Evolutionary conservation across 2,888 invertebrate genomes (phyloP), one percentile per base, ranked within the genome.

Genomic region (Chrysolina americana): DNA sequence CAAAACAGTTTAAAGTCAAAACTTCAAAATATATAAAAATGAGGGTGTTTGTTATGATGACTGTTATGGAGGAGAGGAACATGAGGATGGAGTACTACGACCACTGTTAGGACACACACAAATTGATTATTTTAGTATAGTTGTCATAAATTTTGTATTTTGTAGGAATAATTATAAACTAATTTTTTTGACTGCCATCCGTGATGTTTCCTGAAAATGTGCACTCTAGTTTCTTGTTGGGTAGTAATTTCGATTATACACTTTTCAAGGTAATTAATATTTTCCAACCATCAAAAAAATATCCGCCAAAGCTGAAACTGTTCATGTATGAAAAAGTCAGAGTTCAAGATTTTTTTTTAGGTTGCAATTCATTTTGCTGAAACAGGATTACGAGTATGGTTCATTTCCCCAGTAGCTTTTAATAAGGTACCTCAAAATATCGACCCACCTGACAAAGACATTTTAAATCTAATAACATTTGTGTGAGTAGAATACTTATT

Each of bases 381-480:
- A 78, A 75, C 77, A 66, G 88, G 88, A 11, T 75, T 81, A 56
- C 81, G 78, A 28, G 85, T 87, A 13, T 85, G 87, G 85, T 85
- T 86, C 76, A 85, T 88, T 56, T 86, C 87, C 5, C 81, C 85
- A n/a, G 75, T 81, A 69, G 81, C 82, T 11, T 80, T 87, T 64
- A 81, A 83, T 21, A 81, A 81, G 56, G 77, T 87, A 23, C 88
- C 88, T 48, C 79, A 82, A 66, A 81, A 84, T 65, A 79, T 85
- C 23, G 77, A 79, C 56, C 76, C 81, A 4, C 86, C 86, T 1
- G 82, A 82, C 48, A 85, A 85, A 65, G 85, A 86, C 69, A 81
- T 85, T 62, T 78, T 87, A 36, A 82, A 84, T 70, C 79, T 85
- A 28, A 86, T 88, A 68, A 86, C 86, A 17, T 87, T 88, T 77